A percentile compares a stretch with the other conserved stretches of the same genome.
These are phyloP conservation scores for Xestoiulus laeticollis DNA, from an alignment of 2,888 invertebrate genomes.

Conservation along the genomic window DNA sequence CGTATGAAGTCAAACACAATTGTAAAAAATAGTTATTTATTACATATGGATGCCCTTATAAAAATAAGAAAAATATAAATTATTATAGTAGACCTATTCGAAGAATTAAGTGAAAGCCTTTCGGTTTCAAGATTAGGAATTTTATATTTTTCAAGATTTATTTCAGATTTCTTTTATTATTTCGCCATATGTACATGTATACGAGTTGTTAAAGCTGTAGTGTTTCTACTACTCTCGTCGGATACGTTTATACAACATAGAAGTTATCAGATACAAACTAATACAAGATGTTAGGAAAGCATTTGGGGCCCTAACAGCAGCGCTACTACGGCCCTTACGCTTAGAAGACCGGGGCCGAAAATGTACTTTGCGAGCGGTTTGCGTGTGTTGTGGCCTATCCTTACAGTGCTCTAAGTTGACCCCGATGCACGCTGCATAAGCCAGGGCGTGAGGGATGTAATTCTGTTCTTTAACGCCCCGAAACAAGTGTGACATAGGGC, in stretches of 20 bases:
- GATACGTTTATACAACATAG: not conserved
- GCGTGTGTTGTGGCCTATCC: not conserved
- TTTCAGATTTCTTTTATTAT: not conserved
- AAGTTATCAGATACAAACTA: not conserved
- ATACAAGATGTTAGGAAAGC: not conserved
- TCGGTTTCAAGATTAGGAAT: too few species aligned
- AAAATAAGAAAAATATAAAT: too few species aligned
- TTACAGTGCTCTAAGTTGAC: conserved; percentile 50
- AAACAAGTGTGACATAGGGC: conserved; percentile 85
- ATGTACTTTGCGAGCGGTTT: not conserved
- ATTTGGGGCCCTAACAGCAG: not conserved
- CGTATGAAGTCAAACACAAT: too few species aligned
- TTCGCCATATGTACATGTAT: not conserved
- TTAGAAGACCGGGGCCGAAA: not conserved
- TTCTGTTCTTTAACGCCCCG: conserved; percentile 90
- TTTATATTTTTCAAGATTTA: not conserved
- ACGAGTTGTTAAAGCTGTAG: not conserved
- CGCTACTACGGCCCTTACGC: not conserved
- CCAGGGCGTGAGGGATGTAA: conserved; percentile 85
- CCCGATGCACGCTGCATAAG: conserved; percentile 78
- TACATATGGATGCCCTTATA: too few species aligned
- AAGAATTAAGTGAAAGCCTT: too few species aligned
- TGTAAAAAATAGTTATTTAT: too few species aligned
- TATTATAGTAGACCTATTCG: too few species aligned
- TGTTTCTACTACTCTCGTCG: not conserved